These are phyloP conservation scores for Conopomorpha cramerella DNA, from an alignment of 1,140 invertebrate species.

Conservation along the genomic window DNA sequence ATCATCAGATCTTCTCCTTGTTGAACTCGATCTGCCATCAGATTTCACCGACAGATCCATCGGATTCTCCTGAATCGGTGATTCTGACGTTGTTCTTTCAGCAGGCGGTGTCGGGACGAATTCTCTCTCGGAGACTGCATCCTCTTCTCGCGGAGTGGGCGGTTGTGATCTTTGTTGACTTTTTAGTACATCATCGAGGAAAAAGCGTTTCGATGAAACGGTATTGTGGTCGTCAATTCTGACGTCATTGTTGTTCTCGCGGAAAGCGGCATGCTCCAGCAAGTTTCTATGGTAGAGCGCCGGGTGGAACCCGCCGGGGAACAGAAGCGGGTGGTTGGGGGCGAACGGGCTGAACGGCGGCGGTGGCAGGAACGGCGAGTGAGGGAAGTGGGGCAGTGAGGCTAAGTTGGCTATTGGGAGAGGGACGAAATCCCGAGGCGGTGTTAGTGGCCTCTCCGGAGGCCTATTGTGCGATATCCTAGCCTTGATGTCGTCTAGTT, in stretches of 20 bases:
- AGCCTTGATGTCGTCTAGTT: constrained; percentile 40
- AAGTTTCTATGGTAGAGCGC: constrained; percentile 66
- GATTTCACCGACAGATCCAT: constrained; percentile 79
- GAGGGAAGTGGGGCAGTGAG: constrained; percentile 66
- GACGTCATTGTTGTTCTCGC: constrained; percentile 65
- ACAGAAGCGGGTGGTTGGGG: constrained; percentile 61
- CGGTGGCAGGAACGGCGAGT: constrained; percentile 68
- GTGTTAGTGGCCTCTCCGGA: constrained; percentile 46
- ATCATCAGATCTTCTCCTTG: constrained; percentile 39
- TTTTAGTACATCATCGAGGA: constrained; percentile 73
- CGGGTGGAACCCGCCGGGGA: constrained; percentile 67
- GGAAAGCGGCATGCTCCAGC: constrained; percentile 53
- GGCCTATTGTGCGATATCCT: constrained; percentile 33
- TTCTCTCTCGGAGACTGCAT: constrained; percentile 43
- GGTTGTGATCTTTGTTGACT: constrained; percentile 60
- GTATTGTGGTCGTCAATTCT: constrained; percentile 58
- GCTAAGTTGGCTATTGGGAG: constrained; percentile 63
- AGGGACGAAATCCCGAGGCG: constrained; percentile 63
- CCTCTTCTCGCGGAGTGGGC: constrained; percentile 30
- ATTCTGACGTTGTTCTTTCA: constrained; percentile 48
- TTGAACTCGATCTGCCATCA: constrained; percentile 55
- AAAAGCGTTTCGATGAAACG: constrained; percentile 71
- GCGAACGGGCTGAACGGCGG: constrained; percentile 52
- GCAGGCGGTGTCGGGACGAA: constrained; percentile 46
- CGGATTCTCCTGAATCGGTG: constrained; percentile 70